Percentiles rank a stretch among this genome's conserved stretches.
Conservation (phyloP, 2,888 invertebrate genomes). For the Tridacna gigas region DNA sequence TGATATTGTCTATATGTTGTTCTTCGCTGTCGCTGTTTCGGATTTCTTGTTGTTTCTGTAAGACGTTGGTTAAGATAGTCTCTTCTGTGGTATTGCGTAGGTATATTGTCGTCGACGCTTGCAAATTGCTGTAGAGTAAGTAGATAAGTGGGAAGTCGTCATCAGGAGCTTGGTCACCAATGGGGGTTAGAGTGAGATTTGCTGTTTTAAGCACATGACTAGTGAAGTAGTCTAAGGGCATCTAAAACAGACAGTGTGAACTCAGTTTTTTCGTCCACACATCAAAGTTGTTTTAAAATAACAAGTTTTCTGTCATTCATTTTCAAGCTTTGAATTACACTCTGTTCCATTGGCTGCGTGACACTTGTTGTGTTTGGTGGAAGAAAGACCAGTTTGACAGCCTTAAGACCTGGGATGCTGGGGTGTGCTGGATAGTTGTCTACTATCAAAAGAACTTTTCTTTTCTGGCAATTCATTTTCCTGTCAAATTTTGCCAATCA, state of each 20-base stretch:
- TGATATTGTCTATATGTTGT: too few relatives aligned
- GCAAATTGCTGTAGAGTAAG: too few relatives aligned
- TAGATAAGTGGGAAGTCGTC: too few relatives aligned
- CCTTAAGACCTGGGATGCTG: conserved; percentile 47
- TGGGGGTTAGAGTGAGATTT: too few relatives aligned
- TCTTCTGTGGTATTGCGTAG: too few relatives aligned
- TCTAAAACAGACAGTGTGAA: conserved; percentile 40
- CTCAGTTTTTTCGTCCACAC: conserved; percentile 34
- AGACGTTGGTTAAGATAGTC: too few relatives aligned
- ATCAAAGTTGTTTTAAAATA: neutral
- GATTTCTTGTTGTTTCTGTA: too few relatives aligned
- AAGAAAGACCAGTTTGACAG: conserved; percentile 64
- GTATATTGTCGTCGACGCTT: conserved; percentile 17
- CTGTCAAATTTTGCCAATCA: too few relatives aligned
- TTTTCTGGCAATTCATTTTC: conserved; percentile 34
- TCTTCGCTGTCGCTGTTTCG: too few relatives aligned
- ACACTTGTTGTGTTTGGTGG: too few relatives aligned
- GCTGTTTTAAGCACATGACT: conserved; percentile 51
- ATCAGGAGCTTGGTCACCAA: too few relatives aligned
- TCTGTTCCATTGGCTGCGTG: conserved; percentile 71
- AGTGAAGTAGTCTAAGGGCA: conserved; percentile 48
- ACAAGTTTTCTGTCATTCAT: conserved; percentile 55
- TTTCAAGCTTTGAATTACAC: conserved; percentile 47
- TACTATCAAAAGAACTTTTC: conserved; percentile 58
- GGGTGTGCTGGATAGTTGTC: too few relatives aligned